Conservation (phyloP, 1,140 invertebrate species). For the Platorchestia sp. region DNA sequence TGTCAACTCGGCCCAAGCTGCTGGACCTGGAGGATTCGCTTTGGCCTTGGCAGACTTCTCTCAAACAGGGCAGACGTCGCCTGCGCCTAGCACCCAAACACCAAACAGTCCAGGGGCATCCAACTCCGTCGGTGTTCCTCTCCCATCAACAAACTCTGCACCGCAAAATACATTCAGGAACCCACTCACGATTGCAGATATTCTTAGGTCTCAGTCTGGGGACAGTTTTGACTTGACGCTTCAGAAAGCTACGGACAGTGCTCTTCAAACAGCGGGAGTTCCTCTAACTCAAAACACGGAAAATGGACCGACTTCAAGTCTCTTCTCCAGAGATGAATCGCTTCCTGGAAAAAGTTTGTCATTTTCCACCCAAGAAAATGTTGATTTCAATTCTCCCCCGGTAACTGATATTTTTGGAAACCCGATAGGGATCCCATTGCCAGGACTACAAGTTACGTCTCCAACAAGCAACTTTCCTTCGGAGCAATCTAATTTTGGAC, state of each 20-base stretch:
- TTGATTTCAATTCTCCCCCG: background rate
- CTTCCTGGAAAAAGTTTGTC: conserved; percentile 11
- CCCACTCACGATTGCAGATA: background rate
- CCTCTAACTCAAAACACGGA: background rate
- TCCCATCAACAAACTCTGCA: background rate
- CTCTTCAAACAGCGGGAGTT: background rate
- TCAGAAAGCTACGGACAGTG: background rate
- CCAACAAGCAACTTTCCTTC: background rate
- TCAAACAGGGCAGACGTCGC: background rate
- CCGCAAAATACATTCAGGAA: background rate
- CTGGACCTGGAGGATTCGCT: background rate
- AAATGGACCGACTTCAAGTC: background rate
- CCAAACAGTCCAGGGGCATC: background rate
- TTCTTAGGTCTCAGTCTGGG: background rate
- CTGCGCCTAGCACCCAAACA: background rate
- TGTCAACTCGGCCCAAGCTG: background rate
- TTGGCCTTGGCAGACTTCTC: background rate
- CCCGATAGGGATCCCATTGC: background rate
- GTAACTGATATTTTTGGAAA: conserved; percentile 12
- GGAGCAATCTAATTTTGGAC: background rate
- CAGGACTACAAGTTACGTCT: background rate
- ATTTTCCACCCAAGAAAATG: background rate
- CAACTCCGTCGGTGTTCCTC: background rate
- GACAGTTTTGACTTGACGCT: background rate
- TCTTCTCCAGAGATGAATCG: background rate